These are phyloP conservation scores for Orthosia gothica DNA, from an alignment of 2,888 invertebrate genomes.

Conservation along the genomic window DNA sequence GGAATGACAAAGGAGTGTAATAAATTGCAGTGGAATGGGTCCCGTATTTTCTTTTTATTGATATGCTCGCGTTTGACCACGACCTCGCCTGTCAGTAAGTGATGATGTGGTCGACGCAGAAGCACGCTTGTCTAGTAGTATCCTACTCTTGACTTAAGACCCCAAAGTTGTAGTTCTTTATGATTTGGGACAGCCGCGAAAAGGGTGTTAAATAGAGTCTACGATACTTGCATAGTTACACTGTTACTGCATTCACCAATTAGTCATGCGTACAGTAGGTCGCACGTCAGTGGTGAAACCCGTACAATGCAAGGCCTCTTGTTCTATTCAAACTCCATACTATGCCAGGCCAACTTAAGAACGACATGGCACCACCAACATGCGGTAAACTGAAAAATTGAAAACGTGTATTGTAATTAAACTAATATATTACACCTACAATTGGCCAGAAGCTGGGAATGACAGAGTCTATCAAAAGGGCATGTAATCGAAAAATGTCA, in stretches of 20 bases:
- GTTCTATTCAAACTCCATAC: not conserved
- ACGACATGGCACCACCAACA: not conserved
- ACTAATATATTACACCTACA: not conserved
- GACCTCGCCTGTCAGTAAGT: no score
- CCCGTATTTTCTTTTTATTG: not conserved
- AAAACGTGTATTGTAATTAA: not conserved
- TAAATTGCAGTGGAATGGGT: slow-evolving; percentile 15
- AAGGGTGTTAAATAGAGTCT: not conserved
- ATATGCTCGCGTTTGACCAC: no score
- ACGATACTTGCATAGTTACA: no score
- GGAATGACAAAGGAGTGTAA: slow-evolving; percentile 24
- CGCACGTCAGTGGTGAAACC: not conserved
- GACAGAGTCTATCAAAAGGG: not conserved
- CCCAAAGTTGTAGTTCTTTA: no score
- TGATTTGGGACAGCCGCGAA: not conserved
- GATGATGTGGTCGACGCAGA: no score
- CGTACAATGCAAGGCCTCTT: not conserved
- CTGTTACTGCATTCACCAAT: not conserved
- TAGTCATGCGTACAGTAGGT: no score
- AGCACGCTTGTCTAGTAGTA: no score
- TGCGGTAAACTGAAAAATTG: not conserved
- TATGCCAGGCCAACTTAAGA: not conserved
- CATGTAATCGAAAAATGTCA: slow-evolving; percentile 30
- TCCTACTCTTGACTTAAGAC: no score
- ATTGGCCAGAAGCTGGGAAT: not conserved